These are phyloP conservation scores for Eulemur mongoz DNA, from an alignment of 2,797 vertebrate species.

Conservation along the genomic window DNA sequence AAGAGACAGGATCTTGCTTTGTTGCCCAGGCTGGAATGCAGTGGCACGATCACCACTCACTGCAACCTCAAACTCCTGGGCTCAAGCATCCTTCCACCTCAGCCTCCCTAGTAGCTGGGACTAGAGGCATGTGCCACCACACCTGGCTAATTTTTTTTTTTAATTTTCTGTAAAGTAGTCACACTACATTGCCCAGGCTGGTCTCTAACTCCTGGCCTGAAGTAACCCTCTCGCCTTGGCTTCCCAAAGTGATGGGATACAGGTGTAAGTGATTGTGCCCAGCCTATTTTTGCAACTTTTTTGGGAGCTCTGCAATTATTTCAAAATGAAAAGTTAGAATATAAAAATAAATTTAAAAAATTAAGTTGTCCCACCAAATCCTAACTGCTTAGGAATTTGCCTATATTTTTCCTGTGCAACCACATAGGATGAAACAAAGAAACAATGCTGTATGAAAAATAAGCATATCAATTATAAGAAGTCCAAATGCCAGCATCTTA, in stretches of 20 bases:
- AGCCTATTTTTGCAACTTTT: not conserved
- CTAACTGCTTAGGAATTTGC: not conserved
- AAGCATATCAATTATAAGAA: not conserved
- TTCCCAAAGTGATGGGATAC: not conserved
- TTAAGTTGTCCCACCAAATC: not conserved
- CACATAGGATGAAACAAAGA: not conserved
- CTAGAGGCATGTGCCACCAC: not conserved
- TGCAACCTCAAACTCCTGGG: not conserved
- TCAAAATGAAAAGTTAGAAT: slow-evolving; percentile 16
- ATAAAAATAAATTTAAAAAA: not conserved
- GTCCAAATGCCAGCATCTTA: not conserved
- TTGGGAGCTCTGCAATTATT: not conserved
- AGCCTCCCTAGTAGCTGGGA: not conserved
- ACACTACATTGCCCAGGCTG: not conserved
- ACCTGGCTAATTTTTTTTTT: not conserved
- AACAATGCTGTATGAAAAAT: not conserved
- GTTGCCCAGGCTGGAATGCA: not conserved
- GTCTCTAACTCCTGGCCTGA: not conserved
- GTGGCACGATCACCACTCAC: not conserved
- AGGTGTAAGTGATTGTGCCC: not conserved
- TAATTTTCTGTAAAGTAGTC: not conserved
- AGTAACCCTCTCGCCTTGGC: not conserved
- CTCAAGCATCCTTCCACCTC: not conserved
- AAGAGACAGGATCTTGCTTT: not conserved
- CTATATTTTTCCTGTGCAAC: not conserved